Evolutionary conservation across 2,113 vertebrate genomes (phyloP).

Genomic region (Scomber japonicus): DNA sequence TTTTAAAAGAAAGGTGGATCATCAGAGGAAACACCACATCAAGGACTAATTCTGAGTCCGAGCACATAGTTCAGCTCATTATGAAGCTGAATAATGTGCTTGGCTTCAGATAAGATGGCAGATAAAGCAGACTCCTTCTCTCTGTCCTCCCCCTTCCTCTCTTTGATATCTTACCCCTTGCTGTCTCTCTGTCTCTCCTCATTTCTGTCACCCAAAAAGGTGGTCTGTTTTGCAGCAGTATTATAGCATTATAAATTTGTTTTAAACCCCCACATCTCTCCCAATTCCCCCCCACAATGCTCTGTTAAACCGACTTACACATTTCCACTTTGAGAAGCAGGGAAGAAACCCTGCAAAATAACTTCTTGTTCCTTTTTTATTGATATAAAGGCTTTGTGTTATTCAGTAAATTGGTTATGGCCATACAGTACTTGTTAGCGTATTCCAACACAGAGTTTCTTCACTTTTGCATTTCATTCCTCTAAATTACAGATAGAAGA

Average conservation of each 20-base stretch:
- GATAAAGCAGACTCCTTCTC: conserved; percentile 16
- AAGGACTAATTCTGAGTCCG: conserved; percentile 51
- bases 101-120: conserved; percentile 42
- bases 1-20: neutral
- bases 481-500: conserved; percentile 25
- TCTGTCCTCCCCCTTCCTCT: conserved; percentile 5
- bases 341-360: neutral
- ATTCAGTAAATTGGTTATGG: conserved; percentile 27
- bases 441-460: conserved; percentile 18
- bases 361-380: neutral
- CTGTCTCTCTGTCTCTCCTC: neutral
- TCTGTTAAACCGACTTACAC: conserved; percentile 5
- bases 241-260: conserved; percentile 3
- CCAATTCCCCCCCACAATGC: neutral
- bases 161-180: conserved; percentile 21
- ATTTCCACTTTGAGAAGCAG: neutral
- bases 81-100: conserved; percentile 45
- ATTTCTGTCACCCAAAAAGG: conserved; percentile 32
- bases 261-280: neutral
- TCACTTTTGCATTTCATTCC: conserved; percentile 37
- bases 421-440: neutral
- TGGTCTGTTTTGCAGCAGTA: neutral
- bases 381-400: neutral
- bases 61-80: conserved; percentile 61
- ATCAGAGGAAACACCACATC: conserved; percentile 35